A percentile compares a stretch with the other conserved stretches of the same genome.
These are phyloP conservation scores for Tillus elongatus DNA, from an alignment of 2,888 invertebrate species.

Conservation along the genomic window DNA sequence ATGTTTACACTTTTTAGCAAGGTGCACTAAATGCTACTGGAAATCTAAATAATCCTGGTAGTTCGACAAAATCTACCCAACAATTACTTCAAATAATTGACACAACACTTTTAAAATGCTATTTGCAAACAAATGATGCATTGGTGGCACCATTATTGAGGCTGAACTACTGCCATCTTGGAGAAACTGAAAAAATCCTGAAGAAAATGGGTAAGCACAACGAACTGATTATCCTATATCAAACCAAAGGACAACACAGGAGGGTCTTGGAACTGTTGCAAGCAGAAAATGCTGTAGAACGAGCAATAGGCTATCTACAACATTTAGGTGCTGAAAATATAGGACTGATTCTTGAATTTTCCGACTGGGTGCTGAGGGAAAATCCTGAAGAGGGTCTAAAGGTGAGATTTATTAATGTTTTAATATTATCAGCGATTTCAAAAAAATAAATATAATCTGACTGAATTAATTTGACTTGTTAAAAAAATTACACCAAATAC, in stretches of 20 bases:
- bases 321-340: slow-evolving; percentile 68
- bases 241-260: slow-evolving; percentile 85
- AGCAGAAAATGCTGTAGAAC: slow-evolving; percentile 71
- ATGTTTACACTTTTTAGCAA: slow-evolving; percentile 19
- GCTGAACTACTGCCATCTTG: slow-evolving; percentile 84
- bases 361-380: slow-evolving; percentile 82
- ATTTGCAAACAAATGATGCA: slow-evolving; percentile 94
- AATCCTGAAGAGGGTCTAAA: slow-evolving; percentile 82
- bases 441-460: no score
- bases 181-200: slow-evolving; percentile 86
- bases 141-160: slow-evolving; percentile 85
- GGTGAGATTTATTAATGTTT: slow-evolving; percentile 20
- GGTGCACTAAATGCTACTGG: slow-evolving; percentile 32
- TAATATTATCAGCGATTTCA: no score
- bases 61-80: slow-evolving; percentile 47
- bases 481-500: no score
- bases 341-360: slow-evolving; percentile 86
- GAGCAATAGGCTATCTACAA: slow-evolving; percentile 86
- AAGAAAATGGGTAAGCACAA: slow-evolving; percentile 79
- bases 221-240: slow-evolving; percentile 91
- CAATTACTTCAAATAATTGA: slow-evolving; percentile 86
- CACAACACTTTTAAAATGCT: slow-evolving; percentile 93
- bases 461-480: no score
- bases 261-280: slow-evolving; percentile 82
- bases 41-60: slow-evolving; percentile 39